These are phyloP conservation scores for Cerastoderma edule DNA, from an alignment of 2,888 invertebrate species.

Conservation along the genomic window DNA sequence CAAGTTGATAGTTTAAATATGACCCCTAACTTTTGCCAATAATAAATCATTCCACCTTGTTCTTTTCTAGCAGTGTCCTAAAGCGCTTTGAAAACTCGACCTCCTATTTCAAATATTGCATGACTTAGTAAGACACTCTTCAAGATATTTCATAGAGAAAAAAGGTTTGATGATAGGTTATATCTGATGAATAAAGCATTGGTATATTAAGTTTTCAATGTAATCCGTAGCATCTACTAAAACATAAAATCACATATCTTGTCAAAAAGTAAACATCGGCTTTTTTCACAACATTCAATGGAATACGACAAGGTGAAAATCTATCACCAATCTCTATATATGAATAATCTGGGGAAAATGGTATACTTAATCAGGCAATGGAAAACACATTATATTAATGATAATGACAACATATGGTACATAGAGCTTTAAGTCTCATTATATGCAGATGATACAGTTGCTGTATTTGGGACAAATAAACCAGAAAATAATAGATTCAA, in stretches of 20 bases:
- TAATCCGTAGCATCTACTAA: not conserved
- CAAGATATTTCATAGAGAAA: no score
- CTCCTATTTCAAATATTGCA: no score
- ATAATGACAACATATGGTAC: not conserved
- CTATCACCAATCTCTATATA: conserved; percentile 3
- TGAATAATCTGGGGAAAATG: not conserved
- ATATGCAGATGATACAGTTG: conserved; percentile 42
- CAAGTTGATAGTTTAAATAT: no score
- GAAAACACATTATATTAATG: not conserved
- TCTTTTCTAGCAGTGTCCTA: no score
- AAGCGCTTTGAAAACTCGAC: no score
- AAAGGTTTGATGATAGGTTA: no score
- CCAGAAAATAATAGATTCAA: not conserved
- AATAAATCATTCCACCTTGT: no score
- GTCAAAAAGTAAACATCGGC: no score
- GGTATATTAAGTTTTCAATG: not conserved
- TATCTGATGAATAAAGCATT: no score
- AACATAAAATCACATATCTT: not conserved
- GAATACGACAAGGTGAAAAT: conserved; percentile 10
- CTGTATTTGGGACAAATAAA: conserved; percentile 17
- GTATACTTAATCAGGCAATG: not conserved
- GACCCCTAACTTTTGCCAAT: no score
- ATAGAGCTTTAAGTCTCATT: conserved; percentile 21
- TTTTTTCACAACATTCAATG: not conserved
- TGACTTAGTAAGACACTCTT: no score